Evolutionary conservation across 2,888 invertebrate genomes (phyloP).

Genomic region (Spodoptera exigua): DNA sequence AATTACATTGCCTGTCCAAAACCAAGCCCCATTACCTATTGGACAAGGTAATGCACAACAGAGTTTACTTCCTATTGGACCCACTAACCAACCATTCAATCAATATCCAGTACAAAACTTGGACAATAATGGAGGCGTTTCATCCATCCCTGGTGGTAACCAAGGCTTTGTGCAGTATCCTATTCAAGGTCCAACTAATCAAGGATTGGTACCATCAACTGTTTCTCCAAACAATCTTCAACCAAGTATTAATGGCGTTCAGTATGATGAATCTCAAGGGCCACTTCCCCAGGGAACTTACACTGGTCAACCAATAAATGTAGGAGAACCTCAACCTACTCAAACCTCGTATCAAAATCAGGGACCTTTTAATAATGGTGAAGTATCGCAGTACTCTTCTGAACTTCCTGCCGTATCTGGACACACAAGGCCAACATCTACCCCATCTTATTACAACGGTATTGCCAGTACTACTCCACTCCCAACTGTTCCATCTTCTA

Average conservation of each 20-base stretch:
- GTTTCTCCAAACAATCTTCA: conserved; percentile 9
- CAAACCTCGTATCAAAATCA: conserved; percentile 19
- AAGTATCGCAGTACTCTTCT: conserved; percentile 2
- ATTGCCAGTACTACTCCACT: conserved; percentile 17
- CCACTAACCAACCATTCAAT: conserved; percentile 1
- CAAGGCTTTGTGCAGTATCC: conserved; percentile 21
- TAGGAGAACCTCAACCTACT: background rate
- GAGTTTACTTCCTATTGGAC: background rate
- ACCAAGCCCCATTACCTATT: conserved; percentile 5
- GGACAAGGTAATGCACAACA: background rate
- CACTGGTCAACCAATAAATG: conserved; percentile 4
- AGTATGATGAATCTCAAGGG: conserved; percentile 14
- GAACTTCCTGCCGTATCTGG: background rate
- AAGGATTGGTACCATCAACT: conserved; percentile 10
- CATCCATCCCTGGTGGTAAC: conserved; percentile 2
- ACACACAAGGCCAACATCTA: conserved; percentile 7
- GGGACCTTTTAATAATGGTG: conserved; percentile 3
- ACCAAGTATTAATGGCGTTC: background rate
- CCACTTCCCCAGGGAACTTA: conserved; percentile 13
- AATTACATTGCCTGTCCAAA: background rate
- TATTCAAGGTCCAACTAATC: conserved; percentile 1
- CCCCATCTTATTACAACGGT: conserved; percentile 3
- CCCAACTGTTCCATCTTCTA: conserved; percentile 8
- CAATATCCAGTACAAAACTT: conserved; percentile 18
- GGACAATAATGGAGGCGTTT: conserved; percentile 1